Base-by-base conservation (phyloP, 2,797 vertebrate genomes). In the Halcyon smyrnensis region DNA sequence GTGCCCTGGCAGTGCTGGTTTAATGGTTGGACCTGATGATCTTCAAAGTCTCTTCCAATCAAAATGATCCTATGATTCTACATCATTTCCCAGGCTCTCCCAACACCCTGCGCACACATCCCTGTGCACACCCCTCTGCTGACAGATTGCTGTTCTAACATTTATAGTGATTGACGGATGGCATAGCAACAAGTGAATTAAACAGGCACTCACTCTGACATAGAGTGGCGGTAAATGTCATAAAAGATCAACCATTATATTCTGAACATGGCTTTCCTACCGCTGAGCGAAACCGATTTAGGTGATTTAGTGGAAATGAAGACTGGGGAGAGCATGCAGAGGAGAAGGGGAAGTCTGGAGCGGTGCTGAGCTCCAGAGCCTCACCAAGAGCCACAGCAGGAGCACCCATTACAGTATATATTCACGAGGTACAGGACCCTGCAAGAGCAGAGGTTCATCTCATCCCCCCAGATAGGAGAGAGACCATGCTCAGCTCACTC, bases 101-200 rank as follows among this genome's bases (percentile, higher is more conserved):
- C 74, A 12, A 30, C 1, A 6, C 34, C 46, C 77, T 45, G 1
- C 15, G 0, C 16, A 4, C 12, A 3, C 36, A 7, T 20, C 45
- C 39, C n/a, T 2, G 15, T 5, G 3, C 48, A 2, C 28, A 28
- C 48, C 39, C 11, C 10, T 12, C 46, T 3, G 4, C 28, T 76
- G 90, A 60, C 76, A 70, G 88, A 27, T n/a, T 7, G 20, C 77
- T 75, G 77, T 64, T 56, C 28, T 59, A 64, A 8, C 91, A 48
- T 56, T 89, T 84, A 74, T 13, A 15, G 75, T 93, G 96, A 97
- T 45, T 91, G 96, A 97, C 25, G 3, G 92, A 27, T 88, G 90
- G 85, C 94, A 92, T 43, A 97, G 96, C 96, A 97, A 94, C 92
- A 95, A 79, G 92, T 94, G 93, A 95, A 96, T 96, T 92, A 94